Percentiles rank a stretch among this genome's conserved stretches.
These are phyloP conservation scores for Calycopis cecrops DNA, from an alignment of 1,140 invertebrate species.

Conservation along the genomic window DNA sequence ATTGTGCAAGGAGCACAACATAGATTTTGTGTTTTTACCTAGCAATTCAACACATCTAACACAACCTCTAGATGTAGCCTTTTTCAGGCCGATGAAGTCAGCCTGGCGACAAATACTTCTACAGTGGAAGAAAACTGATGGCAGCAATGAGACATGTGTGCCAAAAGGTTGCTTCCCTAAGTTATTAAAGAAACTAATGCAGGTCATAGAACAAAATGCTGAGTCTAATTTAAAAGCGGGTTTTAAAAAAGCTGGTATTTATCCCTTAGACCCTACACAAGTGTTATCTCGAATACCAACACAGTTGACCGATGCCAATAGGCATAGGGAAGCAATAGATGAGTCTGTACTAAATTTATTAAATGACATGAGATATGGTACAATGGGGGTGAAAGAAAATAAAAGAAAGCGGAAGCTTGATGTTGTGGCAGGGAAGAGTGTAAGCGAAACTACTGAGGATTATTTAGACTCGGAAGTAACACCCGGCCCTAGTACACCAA, in stretches of 20 bases:
- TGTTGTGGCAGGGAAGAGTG: conserved; percentile 16
- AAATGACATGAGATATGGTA: conserved; percentile 28
- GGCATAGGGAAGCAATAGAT: conserved; percentile 21
- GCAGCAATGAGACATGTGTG: conserved; percentile 13
- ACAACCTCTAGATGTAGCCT: too few species aligned
- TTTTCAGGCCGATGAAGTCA: conserved; percentile 21
- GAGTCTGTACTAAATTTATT: conserved; percentile 22
- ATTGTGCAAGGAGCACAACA: conserved; percentile 22
- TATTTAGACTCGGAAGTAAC: conserved; percentile 17
- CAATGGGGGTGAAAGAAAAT: conserved; percentile 18
- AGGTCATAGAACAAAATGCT: conserved; percentile 20
- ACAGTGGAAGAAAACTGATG: conserved; percentile 19
- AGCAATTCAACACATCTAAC: conserved; percentile 22
- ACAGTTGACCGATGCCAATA: conserved; percentile 7
- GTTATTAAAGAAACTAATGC: conserved; percentile 21
- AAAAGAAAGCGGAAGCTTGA: conserved; percentile 23
- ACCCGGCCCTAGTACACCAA: conserved; percentile 10
- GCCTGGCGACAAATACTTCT: conserved; percentile 21
- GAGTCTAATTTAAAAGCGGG: conserved; percentile 23
- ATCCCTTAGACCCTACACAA: conserved; percentile 17
- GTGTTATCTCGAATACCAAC: conserved; percentile 23
- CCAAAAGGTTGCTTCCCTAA: conserved; percentile 28
- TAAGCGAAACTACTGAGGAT: conserved; percentile 15
- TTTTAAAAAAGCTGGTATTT: conserved; percentile 29
- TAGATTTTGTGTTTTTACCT: conserved; percentile 24